Evolutionary conservation across 2,888 invertebrate species (phyloP), one percentile per base, ranked within the genome.

Genomic region (Nowickia ferox): DNA sequence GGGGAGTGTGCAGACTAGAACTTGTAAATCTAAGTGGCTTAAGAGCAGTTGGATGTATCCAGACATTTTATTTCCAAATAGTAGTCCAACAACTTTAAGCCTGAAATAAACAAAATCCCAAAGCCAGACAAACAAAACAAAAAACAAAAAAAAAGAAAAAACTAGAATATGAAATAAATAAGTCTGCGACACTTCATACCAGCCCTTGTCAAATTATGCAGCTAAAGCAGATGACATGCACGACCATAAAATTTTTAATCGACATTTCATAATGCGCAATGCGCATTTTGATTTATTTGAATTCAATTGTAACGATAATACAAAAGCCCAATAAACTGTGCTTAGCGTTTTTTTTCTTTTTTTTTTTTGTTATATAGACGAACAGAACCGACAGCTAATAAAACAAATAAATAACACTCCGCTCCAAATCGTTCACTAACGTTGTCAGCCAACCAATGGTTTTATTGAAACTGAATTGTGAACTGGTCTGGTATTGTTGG

Each of bases 41-140:
- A 42, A 30, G 53, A 17, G 42, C 19, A 61, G 13, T 57, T 66
- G 66, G 1, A 38, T 9, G 48, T 9, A 22, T 8, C 22, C 48
- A 75, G 44, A 81, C 61, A 44, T 68, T 53, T 69, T n/a, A 65
- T 40, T 30, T 61, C 19, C 44, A 79, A 79, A 61, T 61, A 69
- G 53, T 75, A 69, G 81, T 75, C 38, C 46, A 75, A 75, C 82
- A 82, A 76, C 75, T 82, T 69, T 63, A 55, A 63, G 46, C 46
- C 38, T 19, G 53, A 63, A 48, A 81, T n/a, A 57, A 53, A 59
- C n/a, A 61, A 71, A 57, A 46, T 22, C 30, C 13, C 3, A 53
- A 9, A 42, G n/a, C 19, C 48, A 61, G 65, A 57, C 78, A 40
- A 9, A 30, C 59, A 42, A 17, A 30, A 30, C 30, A 30, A 30